phyloP scores from a whole-genome alignment of 53 echinoderm and acorn worm species.

The Stichopus horrens region DNA sequence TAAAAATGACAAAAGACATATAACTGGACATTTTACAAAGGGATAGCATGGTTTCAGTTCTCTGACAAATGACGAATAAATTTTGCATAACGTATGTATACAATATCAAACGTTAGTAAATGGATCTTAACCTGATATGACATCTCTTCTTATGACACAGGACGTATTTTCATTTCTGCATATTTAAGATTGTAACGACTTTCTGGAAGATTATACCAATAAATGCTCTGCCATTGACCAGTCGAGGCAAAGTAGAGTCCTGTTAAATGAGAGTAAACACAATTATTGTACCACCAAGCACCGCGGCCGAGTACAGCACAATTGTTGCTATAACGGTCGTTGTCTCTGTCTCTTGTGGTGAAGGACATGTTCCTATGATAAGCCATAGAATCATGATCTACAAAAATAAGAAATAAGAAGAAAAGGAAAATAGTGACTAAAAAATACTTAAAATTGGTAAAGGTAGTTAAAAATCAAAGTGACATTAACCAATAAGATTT shows the following conservation, averaged over 20 bases:
- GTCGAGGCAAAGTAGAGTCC: slow-evolving; percentile 3
- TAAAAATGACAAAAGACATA: too few species aligned
- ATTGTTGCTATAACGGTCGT: background rate
- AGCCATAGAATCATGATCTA: slow-evolving; percentile 21
- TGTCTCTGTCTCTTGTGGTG: slow-evolving; percentile 14
- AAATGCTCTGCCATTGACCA: background rate
- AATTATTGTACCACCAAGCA: slow-evolving; percentile 27
- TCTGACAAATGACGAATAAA: too few species aligned
- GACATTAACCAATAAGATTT: too few species aligned
- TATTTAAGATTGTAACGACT: background rate
- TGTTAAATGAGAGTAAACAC: background rate
- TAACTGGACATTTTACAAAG: too few species aligned
- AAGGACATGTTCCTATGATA: slow-evolving; percentile 20
- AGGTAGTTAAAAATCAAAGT: too few species aligned
- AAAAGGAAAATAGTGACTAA: too few species aligned
- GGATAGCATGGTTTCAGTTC: too few species aligned
- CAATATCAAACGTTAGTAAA: too few species aligned
- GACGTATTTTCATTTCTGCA: slow-evolving; percentile 32
- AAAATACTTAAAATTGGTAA: too few species aligned
- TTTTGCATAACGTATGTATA: too few species aligned
- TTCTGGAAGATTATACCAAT: slow-evolving; percentile 6
- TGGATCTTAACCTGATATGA: too few species aligned
- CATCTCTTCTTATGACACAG: background rate
- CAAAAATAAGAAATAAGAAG: background rate
- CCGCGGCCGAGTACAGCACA: background rate